A percentile compares a stretch with the other conserved stretches of the same genome.
Evolutionary conservation across 2,888 invertebrate species (phyloP).

Genomic region (Belgica antarctica): DNA sequence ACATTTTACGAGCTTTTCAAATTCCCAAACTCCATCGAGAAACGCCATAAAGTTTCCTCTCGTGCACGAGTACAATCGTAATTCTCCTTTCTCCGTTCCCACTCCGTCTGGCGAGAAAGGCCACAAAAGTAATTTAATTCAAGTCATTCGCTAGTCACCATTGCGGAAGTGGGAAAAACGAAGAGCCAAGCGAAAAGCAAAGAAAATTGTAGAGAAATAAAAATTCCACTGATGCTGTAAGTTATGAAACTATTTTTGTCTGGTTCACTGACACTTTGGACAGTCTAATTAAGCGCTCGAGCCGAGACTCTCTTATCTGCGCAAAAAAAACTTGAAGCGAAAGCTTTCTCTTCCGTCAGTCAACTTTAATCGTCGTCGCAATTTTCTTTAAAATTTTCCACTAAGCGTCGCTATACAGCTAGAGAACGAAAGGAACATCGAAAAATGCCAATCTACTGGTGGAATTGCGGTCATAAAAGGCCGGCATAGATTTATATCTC

Average conservation of each 20-base stretch:
- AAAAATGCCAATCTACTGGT: too few relatives aligned
- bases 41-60: conserved; percentile 38
- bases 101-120: background rate
- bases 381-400: background rate
- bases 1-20: conserved; percentile 43
- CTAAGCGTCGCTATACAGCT: background rate
- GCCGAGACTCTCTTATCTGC: conserved; percentile 24
- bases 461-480: conserved; percentile 13
- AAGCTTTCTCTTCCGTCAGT: background rate
- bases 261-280: conserved; percentile 33
- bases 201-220: conserved; percentile 21
- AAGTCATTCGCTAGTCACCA: conserved; percentile 28
- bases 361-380: conserved; percentile 17
- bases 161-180: conserved; percentile 26
- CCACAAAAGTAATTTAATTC: conserved; percentile 39
- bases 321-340: background rate
- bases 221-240: conserved; percentile 36
- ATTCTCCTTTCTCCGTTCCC: conserved; percentile 28
- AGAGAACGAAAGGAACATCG: background rate
- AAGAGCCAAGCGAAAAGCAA: background rate
- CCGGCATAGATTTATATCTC: conserved; percentile 1
- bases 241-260: conserved; percentile 40
- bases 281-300: conserved; percentile 40
- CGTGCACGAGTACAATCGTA: conserved; percentile 33
- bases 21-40: conserved; percentile 41